A percentile compares a stretch with the other conserved stretches of the same genome.
Evolutionary conservation across 53 echinoderm and acorn worm genomes (phyloP).

Genomic region (Crossaster papposus): DNA sequence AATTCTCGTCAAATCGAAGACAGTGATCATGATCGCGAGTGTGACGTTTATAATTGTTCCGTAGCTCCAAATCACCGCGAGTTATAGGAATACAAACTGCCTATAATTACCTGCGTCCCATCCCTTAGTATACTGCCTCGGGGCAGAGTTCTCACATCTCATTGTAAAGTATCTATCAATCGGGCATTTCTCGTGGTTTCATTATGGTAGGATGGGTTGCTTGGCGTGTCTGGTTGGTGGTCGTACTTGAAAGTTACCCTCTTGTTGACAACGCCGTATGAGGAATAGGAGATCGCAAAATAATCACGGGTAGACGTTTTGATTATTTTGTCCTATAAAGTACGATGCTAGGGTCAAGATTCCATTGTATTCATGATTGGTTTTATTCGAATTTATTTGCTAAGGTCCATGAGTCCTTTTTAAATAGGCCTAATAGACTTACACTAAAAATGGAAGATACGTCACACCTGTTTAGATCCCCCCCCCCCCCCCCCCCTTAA

Average conservation of each 20-base stretch:
- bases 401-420: too few species aligned
- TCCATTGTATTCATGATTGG: background rate
- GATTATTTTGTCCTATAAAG: constrained; percentile 30
- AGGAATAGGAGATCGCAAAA: constrained; percentile 14
- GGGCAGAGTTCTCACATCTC: constrained; percentile 4
- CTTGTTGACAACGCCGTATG: background rate
- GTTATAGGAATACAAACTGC: constrained; percentile 5
- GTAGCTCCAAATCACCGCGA: constrained; percentile 16
- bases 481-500: too few species aligned
- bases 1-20: background rate
- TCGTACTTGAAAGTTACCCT: constrained; percentile 15
- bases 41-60: constrained; percentile 23
- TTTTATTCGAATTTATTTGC: background rate
- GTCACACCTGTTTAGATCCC: too few species aligned
- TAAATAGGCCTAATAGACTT: too few species aligned
- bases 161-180: background rate
- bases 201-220: background rate
- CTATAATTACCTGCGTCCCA: background rate
- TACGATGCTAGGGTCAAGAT: constrained; percentile 2
- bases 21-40: background rate
- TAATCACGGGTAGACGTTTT: background rate
- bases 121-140: background rate
- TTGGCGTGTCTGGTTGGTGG: background rate
- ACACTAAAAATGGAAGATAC: too few species aligned
- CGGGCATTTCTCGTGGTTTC: background rate